phyloP scores from a whole-genome alignment of 1,140 invertebrate genomes.

The Hycleus phaleratus region DNA sequence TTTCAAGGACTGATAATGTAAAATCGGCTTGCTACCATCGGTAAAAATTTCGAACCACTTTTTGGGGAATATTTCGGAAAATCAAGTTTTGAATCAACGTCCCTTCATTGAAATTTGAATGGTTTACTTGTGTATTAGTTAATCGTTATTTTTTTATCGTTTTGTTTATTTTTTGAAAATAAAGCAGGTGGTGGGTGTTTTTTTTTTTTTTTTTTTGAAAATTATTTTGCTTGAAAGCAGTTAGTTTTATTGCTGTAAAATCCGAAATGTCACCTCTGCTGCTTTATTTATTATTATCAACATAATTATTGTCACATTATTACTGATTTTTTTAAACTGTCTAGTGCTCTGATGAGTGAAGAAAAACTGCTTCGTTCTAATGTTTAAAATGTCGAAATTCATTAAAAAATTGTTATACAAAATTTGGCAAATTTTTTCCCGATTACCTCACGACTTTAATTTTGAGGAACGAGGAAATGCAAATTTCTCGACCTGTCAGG shows the following conservation, averaged over 20 bases:
- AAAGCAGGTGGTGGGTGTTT: slow-evolving; percentile 24
- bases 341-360: slow-evolving; percentile 18
- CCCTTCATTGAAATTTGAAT: too few species aligned
- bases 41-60: too few species aligned
- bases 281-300: slow-evolving; percentile 19
- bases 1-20: too few species aligned
- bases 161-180: background rate
- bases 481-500: too few species aligned
- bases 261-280: slow-evolving; percentile 21
- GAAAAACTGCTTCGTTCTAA: background rate
- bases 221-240: background rate
- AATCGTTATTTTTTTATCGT: slow-evolving; percentile 18
- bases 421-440: too few species aligned
- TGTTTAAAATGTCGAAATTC: background rate
- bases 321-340: slow-evolving; percentile 19
- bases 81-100: too few species aligned
- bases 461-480: too few species aligned
- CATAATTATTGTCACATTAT: background rate
- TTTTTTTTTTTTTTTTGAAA: background rate
- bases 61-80: too few species aligned
- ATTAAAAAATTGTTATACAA: too few species aligned
- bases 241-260: slow-evolving; percentile 25
- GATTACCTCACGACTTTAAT: too few species aligned
- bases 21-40: too few species aligned
- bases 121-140: background rate